These are phyloP conservation scores for Drymodes brunneopygia DNA, from an alignment of 2,113 vertebrate species.

Conservation along the genomic window DNA sequence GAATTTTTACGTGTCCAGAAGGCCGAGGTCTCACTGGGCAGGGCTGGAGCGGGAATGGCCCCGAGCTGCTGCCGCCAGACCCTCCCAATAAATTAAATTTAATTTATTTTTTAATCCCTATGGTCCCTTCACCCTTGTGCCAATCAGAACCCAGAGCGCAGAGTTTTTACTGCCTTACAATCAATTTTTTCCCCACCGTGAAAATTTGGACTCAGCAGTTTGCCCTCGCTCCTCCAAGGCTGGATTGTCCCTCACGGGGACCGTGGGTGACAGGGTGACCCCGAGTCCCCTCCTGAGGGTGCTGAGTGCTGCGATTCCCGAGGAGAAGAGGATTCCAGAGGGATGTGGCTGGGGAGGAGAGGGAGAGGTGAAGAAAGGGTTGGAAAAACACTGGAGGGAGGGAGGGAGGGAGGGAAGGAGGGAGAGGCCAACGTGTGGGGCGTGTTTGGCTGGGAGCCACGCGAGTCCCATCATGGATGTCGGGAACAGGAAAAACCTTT, in stretches of 20 bases:
- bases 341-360: background rate
- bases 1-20: background rate
- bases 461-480: background rate
- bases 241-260: background rate
- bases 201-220: fast-evolving
- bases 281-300: background rate
- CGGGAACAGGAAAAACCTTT: background rate
- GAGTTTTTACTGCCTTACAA: background rate
- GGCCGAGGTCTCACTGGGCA: background rate
- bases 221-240: background rate
- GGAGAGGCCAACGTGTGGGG: background rate
- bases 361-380: conserved; percentile 47
- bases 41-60: background rate
- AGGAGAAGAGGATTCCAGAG: background rate
- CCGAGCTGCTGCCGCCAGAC: background rate
- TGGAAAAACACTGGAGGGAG: conserved; percentile 17
- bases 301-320: background rate
- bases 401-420: background rate
- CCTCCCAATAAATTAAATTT: background rate
- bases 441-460: background rate
- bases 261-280: background rate
- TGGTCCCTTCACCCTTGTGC: background rate
- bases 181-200: background rate
- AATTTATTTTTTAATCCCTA: background rate
- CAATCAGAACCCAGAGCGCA: fast-evolving